Conservation (phyloP, 1,140 invertebrate genomes). For the Phymastichus coffea region DNA sequence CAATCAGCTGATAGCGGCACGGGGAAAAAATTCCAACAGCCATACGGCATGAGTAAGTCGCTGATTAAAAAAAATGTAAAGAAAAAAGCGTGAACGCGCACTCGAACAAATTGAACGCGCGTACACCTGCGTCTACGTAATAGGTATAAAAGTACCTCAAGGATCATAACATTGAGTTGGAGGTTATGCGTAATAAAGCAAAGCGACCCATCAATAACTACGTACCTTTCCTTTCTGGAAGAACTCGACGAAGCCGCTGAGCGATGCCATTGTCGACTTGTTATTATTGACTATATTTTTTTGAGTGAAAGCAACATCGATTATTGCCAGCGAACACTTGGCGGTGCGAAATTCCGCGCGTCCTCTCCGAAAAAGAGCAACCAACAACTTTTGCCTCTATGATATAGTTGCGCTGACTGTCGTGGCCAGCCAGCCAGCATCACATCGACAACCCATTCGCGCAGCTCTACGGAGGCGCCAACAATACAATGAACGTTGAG, state of each 20-base stretch:
- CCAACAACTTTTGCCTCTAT: background rate
- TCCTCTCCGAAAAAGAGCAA: conserved; percentile 3
- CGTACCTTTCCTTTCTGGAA: conserved; percentile 80
- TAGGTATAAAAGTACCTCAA: conserved; percentile 5
- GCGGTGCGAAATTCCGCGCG: background rate
- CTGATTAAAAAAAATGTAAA: too few species aligned
- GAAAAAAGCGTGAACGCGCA: too few species aligned
- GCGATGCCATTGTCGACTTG: conserved; percentile 50
- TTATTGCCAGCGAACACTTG: background rate
- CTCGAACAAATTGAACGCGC: too few species aligned
- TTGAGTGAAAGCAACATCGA: too few species aligned
- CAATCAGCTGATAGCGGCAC: conserved; percentile 2
- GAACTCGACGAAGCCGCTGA: conserved; percentile 75
- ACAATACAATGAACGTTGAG: too few species aligned
- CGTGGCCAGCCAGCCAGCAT: background rate
- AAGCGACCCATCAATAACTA: background rate
- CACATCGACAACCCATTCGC: conserved; percentile 4
- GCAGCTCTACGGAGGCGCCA: too few species aligned
- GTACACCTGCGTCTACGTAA: too few species aligned
- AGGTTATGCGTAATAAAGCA: conserved; percentile 1
- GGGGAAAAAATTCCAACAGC: too few species aligned
- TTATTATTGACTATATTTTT: too few species aligned
- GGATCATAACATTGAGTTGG: background rate
- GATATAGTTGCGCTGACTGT: background rate
- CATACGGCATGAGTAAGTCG: too few species aligned